phyloP scores from a whole-genome alignment of 2,797 vertebrate genomes.

The Okamejei kenojei region DNA sequence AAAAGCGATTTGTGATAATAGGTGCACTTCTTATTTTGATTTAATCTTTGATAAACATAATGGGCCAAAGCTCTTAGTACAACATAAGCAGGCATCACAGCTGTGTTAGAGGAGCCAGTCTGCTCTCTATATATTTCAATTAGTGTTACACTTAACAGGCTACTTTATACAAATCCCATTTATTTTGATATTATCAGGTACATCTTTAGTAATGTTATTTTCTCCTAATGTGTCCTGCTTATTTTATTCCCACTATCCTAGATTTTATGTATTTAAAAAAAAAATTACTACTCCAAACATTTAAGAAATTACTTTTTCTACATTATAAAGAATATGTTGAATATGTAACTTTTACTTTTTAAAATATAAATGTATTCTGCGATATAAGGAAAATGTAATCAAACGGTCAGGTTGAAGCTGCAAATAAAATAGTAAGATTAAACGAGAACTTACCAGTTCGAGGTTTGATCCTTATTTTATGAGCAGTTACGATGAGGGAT shows the following conservation, averaged over 20 bases:
- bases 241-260: background rate
- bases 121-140: constrained; percentile 8
- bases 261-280: too few relatives aligned
- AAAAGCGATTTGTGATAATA: constrained; percentile 19
- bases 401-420: background rate
- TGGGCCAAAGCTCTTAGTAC: constrained; percentile 2
- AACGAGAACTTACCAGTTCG: too few relatives aligned
- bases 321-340: background rate
- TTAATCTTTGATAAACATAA: constrained; percentile 18
- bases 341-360: background rate
- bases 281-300: background rate
- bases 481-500: too few relatives aligned
- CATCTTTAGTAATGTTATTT: background rate
- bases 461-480: too few relatives aligned
- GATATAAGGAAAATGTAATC: background rate
- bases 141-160: background rate
- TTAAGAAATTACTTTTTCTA: background rate
- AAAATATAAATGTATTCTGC: background rate
- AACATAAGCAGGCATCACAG: constrained; percentile 13
- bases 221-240: background rate
- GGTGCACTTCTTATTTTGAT: constrained; percentile 22
- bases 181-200: background rate
- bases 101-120: background rate
- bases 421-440: constrained; percentile 7
- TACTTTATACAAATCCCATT: background rate